Base-by-base conservation (phyloP, 2,888 invertebrate genomes). In the Melipona bicolor region DNA sequence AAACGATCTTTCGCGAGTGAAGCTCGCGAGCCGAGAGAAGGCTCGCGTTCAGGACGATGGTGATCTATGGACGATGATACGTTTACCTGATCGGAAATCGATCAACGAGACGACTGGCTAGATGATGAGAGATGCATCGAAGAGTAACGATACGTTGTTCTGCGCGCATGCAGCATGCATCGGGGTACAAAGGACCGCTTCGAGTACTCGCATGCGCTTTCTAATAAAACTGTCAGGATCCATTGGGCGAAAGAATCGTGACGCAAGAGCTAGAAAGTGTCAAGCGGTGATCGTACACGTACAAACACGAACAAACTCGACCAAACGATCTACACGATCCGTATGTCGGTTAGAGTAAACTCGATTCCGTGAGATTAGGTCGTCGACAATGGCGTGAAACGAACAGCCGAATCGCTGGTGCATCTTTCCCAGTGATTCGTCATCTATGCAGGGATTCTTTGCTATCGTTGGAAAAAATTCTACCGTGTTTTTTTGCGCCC, bases 121-220 rank as follows among this genome's bases (percentile, higher is more conserved):
- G 81, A 82, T 88, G 89, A 86, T 86, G 88, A 87, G 78, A 77
- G 78, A 90, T 91, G 90, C 88, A 74, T 87, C 78, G 67, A 54
- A 49, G 81, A 83, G 75, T 85, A 81, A 83, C 75, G 80, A 78
- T 77, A 84, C 72, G 74, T 73, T 80, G 61, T 89, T 89, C 87
- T 87, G 88, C 88, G 89, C 87, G 78, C 91, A 90, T 91, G 91
- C 92, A 83, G 77, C 92, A 91, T 92, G 91, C 92, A 77, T 87
- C 61, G 32, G 54, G 70, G 24, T 50, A 50, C 36, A 72, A 56
- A 83, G 84, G 79, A 79, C 79, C 76, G 56, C 72, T 61, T 74
- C 76, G 75, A 76, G 75, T 62, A 73, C 86, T 84, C 75, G 79
- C 91, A 89, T 92, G 89, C 90, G 77, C 49, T 70, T 79, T 79